Evolutionary conservation across 1,140 invertebrate species (phyloP).

Genomic region (Brachionus plicatilis): DNA sequence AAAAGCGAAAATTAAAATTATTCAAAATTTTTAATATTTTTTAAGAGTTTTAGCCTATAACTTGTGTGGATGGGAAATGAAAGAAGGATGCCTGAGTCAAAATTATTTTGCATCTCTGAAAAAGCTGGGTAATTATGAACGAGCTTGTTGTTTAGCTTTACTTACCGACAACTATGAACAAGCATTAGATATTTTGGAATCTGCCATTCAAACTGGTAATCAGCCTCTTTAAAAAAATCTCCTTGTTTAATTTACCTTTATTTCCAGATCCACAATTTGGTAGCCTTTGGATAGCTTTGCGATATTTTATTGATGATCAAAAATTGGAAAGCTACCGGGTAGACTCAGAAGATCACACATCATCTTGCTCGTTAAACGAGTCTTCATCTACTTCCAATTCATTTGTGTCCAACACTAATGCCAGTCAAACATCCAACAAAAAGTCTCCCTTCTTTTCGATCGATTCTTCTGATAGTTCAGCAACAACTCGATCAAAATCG

Average conservation of each 20-base stretch:
- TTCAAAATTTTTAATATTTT: slow-evolving; percentile 32
- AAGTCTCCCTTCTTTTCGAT: background rate
- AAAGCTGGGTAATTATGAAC: slow-evolving; percentile 61
- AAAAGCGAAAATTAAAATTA: too few species aligned
- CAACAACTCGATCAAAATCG: background rate
- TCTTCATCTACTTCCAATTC: background rate
- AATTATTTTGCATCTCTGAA: slow-evolving; percentile 55
- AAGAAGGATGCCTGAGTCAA: slow-evolving; percentile 60
- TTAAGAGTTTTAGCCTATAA: slow-evolving; percentile 68
- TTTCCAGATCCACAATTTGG: background rate
- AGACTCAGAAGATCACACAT: background rate
- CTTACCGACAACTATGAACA: slow-evolving; percentile 76
- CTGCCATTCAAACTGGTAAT: slow-evolving; percentile 42
- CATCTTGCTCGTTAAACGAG: background rate
- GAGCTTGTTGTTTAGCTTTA: slow-evolving; percentile 80
- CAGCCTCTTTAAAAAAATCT: too few species aligned
- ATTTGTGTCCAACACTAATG: background rate
- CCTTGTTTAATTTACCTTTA: too few species aligned
- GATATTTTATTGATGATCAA: slow-evolving; percentile 29
- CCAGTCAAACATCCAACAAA: background rate
- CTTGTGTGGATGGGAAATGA: slow-evolving; percentile 78
- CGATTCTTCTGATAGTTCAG: background rate
- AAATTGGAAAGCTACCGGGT: background rate
- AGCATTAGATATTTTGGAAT: slow-evolving; percentile 76
- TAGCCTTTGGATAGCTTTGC: slow-evolving; percentile 17